phyloP scores from a whole-genome alignment of 1,140 invertebrate species.

The Coelopa frigida region DNA sequence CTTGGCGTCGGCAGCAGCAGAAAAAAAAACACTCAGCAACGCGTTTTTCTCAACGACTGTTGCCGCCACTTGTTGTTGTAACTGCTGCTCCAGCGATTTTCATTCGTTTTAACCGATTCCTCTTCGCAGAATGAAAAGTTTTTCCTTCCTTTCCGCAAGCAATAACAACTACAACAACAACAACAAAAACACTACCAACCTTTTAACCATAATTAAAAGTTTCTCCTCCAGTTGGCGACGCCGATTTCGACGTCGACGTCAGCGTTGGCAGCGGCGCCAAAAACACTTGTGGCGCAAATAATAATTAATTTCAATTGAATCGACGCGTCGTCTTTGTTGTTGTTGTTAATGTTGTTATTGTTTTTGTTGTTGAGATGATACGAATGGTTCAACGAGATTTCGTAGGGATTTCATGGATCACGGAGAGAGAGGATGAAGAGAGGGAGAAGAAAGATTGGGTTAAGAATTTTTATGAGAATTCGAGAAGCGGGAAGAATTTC shows the following conservation, averaged over 20 bases:
- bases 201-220: conserved; percentile 11
- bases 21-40: too few species aligned
- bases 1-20: conserved; percentile 1
- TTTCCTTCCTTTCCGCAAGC: neutral
- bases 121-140: neutral
- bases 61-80: too few species aligned
- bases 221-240: neutral
- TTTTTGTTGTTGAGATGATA: too few species aligned
- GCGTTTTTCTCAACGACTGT: too few species aligned
- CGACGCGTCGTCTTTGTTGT: neutral
- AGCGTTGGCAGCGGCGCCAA: neutral
- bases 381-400: too few species aligned
- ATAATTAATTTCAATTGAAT: conserved; percentile 14
- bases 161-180: too few species aligned
- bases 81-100: too few species aligned
- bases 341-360: neutral
- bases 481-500: too few species aligned
- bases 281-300: conserved; percentile 12
- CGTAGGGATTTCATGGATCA: too few species aligned
- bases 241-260: neutral
- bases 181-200: conserved; percentile 1
- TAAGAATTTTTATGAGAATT: too few species aligned
- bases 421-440: too few species aligned
- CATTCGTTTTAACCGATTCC: conserved; percentile 10
- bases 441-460: too few species aligned